Conservation (phyloP, 2,113 vertebrate genomes). For the Phocoena phocoena region DNA sequence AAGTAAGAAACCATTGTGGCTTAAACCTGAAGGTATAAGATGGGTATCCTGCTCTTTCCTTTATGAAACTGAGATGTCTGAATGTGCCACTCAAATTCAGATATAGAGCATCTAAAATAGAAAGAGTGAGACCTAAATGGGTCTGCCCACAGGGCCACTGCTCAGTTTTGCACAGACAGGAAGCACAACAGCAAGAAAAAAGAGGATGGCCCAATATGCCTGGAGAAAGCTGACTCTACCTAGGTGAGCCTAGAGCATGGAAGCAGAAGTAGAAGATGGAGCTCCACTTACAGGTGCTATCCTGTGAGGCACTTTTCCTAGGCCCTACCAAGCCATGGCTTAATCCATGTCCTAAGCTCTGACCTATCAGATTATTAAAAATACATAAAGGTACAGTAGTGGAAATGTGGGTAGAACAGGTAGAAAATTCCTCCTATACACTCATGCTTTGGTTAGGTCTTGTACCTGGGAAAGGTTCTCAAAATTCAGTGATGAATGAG, state of each 20-base stretch:
- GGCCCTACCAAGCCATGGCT: background rate
- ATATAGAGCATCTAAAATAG: background rate
- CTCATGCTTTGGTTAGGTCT: background rate
- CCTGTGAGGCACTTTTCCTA: background rate
- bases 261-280: background rate
- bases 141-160: background rate
- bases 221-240: background rate
- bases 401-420: background rate
- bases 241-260: background rate
- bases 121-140: background rate
- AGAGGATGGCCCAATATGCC: background rate
- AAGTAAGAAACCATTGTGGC: background rate
- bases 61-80: background rate
- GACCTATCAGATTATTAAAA: background rate
- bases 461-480: background rate
- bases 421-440: background rate
- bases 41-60: background rate
- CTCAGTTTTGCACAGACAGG: background rate
- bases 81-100: background rate
- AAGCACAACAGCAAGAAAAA: background rate
- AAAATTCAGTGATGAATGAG: background rate
- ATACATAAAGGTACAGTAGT: background rate
- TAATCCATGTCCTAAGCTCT: background rate
- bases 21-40: background rate
- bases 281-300: rapidly evolving